phyloP scores from a whole-genome alignment of 2,888 invertebrate genomes.

The Nebria salina region DNA sequence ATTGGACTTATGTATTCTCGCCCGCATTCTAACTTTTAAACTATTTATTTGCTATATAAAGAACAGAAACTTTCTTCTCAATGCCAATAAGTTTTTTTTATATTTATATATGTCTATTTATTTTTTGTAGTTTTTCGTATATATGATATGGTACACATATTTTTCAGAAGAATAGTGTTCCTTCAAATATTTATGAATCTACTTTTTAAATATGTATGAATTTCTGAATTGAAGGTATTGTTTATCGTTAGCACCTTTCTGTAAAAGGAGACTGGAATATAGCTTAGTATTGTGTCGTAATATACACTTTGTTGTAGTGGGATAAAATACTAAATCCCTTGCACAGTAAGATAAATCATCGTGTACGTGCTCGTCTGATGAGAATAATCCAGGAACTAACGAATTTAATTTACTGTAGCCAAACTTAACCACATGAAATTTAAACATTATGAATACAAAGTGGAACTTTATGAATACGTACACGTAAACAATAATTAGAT shows the following conservation, averaged over 20 bases:
- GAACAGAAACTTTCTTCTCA: neutral
- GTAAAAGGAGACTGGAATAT: neutral
- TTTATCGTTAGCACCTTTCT: too few species aligned
- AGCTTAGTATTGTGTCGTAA: neutral
- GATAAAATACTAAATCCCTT: slow-evolving; percentile 10
- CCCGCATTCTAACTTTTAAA: neutral
- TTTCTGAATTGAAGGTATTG: too few species aligned
- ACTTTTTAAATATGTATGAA: too few species aligned
- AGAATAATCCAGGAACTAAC: slow-evolving; percentile 12
- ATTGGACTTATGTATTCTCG: neutral
- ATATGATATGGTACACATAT: neutral
- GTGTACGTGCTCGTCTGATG: slow-evolving; percentile 15
- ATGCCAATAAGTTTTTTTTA: neutral
- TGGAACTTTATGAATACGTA: slow-evolving; percentile 1
- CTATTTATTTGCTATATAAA: neutral
- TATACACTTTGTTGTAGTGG: neutral
- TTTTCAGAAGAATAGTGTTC: neutral
- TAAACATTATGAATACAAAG: slow-evolving; percentile 41
- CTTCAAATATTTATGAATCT: too few species aligned
- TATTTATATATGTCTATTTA: neutral
- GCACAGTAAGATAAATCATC: slow-evolving; percentile 15
- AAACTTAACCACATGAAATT: slow-evolving; percentile 28
- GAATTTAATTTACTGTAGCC: slow-evolving; percentile 16
- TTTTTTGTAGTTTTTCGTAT: neutral
- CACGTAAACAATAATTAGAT: slow-evolving; percentile 31